These are phyloP conservation scores for Hylia prasina DNA, from an alignment of 2,113 vertebrate species.

Conservation along the genomic window DNA sequence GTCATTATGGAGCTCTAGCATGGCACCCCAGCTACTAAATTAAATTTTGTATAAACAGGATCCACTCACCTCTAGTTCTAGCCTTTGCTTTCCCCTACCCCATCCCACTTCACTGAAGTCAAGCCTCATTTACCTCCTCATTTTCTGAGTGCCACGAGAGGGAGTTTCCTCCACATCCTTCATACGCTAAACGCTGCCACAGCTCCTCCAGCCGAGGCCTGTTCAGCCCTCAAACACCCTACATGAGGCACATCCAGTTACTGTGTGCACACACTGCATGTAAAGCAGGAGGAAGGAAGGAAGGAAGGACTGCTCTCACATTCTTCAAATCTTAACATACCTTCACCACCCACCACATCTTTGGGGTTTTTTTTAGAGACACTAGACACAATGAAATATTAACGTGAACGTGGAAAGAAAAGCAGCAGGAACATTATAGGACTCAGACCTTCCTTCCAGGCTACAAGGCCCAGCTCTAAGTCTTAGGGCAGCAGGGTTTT, in stretches of 20 bases:
- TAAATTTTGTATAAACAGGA: not conserved
- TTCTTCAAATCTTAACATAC: not conserved
- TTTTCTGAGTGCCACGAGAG: not conserved
- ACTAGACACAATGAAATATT: not conserved
- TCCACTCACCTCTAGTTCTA: not conserved
- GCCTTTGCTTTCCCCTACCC: not conserved
- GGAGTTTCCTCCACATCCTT: not conserved
- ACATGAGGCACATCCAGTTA: fast-evolving
- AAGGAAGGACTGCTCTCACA: not conserved
- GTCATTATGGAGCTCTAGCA: not conserved
- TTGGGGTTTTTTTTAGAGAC: not conserved
- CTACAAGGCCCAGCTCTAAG: not conserved
- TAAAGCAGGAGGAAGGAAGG: not conserved
- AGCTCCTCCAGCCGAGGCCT: not conserved
- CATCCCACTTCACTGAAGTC: not conserved
- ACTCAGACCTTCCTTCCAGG: not conserved
- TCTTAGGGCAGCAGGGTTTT: not conserved
- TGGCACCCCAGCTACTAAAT: not conserved
- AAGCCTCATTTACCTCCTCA: not conserved
- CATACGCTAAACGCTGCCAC: fast-evolving
- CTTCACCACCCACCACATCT: not conserved
- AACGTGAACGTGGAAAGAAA: not conserved
- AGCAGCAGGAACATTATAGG: not conserved
- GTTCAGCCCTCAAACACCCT: not conserved
- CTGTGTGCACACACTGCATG: not conserved